A percentile compares a stretch with the other conserved stretches of the same genome.
These are phyloP conservation scores for Microtus montanus DNA, from an alignment of 2,113 vertebrate genomes.

Conservation along the genomic window DNA sequence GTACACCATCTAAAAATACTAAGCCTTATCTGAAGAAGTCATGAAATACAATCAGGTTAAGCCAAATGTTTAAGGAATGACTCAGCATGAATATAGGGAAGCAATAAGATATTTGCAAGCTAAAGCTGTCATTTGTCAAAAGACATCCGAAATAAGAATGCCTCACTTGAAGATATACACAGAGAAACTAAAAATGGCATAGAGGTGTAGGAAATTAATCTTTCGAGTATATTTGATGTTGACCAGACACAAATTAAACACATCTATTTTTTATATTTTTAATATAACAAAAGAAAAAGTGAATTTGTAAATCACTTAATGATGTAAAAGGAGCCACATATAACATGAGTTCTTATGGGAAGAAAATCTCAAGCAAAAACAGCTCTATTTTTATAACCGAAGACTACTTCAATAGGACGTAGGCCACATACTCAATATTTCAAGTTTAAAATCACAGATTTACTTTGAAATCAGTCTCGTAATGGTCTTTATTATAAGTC, in stretches of 20 bases:
- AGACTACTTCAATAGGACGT: background rate
- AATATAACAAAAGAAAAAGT: background rate
- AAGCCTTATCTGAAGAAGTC: background rate
- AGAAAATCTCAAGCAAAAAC: background rate
- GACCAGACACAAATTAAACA: conserved; percentile 17
- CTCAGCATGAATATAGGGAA: background rate
- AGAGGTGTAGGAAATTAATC: background rate
- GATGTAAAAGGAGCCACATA: background rate
- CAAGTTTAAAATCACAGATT: background rate
- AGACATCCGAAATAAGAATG: background rate
- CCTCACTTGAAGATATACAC: background rate
- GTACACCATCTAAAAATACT: conserved; percentile 18
- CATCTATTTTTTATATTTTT: background rate
- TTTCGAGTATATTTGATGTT: background rate
- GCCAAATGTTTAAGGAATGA: background rate
- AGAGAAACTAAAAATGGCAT: background rate
- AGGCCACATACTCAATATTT: background rate
- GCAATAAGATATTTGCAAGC: no score
- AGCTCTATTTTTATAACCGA: background rate
- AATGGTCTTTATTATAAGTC: background rate
- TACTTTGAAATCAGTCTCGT: conserved; percentile 2
- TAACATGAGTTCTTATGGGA: background rate
- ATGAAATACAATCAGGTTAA: background rate
- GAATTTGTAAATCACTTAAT: background rate
- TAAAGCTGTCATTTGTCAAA: background rate